Base-by-base conservation (phyloP, 1,140 invertebrate genomes). In the Eubasilissa regina region DNA sequence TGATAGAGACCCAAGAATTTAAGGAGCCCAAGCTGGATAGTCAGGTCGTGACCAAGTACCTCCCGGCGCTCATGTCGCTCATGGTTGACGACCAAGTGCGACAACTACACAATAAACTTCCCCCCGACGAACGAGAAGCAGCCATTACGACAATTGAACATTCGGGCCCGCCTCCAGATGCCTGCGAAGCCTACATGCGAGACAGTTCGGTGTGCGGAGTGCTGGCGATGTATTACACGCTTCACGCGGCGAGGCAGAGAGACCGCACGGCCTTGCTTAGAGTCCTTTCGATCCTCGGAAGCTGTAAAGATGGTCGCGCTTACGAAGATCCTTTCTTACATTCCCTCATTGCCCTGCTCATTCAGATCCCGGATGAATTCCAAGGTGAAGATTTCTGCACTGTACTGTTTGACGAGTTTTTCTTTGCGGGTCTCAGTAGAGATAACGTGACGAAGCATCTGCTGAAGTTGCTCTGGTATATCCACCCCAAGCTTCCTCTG, bases 41-140 rank as follows among this genome's bases (percentile, higher is more conserved):
- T 84, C 94, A 97, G 90, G 93, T 98, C 58, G 95, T 99, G 0
- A 98, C 96, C 0, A 98, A 98, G 88, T 99, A 98, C 88, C 86
- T 99, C 76, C 97, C 98, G 1, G 95, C 96, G 3, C 89, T 99
- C 11, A 97, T 98, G 94, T 96, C 95, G 0, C 89, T 99, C 0
- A 98, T 99, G 94, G 97, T 98, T 0, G 98, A 99, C 87, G 98
- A 99, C 88, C 97, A 98, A 91, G 96, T 98, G 10, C 90, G 97
- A 84, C 91, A 93, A 75, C 86, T 98, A 11, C 96, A 96, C 84
- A 92, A 93, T 13, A 97, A 96, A 89, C 87, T 98, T 70, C 97
- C 97, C 17, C 95, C 94, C n/a, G 97, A 99, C 87, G 97, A 98
- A 84, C 91, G 96, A 81, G 96, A 97, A 85, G 96, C 96, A 13